phyloP scores from a whole-genome alignment of 2,113 vertebrate species.

The Serinus canaria region DNA sequence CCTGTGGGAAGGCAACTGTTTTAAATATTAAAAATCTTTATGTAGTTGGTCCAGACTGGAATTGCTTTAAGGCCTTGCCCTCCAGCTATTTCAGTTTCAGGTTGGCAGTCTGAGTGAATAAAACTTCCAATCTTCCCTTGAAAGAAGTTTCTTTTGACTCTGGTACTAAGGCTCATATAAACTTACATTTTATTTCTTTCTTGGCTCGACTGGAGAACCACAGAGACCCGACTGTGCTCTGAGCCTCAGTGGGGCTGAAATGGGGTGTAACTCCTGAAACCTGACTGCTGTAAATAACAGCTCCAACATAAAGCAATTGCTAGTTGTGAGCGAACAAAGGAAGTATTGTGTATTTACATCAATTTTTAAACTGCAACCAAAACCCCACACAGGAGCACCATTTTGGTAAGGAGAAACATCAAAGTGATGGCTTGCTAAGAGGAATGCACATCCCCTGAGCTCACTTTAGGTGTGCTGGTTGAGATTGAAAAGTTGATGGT shows the following conservation, averaged over 20 bases:
- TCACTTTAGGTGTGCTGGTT: neutral
- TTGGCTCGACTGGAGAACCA: neutral
- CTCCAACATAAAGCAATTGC: neutral
- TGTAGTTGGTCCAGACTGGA: neutral
- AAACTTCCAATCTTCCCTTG: neutral
- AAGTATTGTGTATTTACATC: neutral
- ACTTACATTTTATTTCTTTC: neutral
- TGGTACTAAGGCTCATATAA: neutral
- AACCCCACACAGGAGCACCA: rapidly evolving
- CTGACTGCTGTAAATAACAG: neutral
- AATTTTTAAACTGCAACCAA: neutral
- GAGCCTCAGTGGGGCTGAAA: neutral
- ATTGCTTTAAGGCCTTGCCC: neutral
- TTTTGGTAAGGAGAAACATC: neutral
- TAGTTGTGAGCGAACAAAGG: neutral
- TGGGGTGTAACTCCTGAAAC: neutral
- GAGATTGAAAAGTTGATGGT: neutral
- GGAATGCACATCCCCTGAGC: neutral
- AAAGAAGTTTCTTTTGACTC: neutral
- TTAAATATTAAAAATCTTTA: neutral
- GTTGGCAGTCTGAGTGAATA: neutral
- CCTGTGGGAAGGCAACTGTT: neutral
- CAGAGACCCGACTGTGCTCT: neutral
- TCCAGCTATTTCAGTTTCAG: neutral
- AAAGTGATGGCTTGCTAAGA: neutral